Conservation (phyloP, 2,888 invertebrate genomes). For the Oasisia sp. region DNA sequence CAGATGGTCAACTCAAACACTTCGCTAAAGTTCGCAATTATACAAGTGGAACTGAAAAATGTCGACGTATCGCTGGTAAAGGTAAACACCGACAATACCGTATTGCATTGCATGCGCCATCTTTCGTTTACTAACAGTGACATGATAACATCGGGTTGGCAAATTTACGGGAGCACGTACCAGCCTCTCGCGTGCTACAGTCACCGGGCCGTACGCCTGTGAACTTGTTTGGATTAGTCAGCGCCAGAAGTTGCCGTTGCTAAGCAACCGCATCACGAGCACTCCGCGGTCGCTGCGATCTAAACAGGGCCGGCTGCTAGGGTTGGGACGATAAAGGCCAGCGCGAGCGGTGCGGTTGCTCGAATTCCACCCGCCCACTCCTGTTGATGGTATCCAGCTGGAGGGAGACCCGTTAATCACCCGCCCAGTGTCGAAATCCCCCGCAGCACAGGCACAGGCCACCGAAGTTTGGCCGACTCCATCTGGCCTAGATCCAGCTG, state of each 20-base stretch:
- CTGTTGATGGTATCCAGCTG: not conserved
- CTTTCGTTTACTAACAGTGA: not conserved
- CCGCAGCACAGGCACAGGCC: not conserved
- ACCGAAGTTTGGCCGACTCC: not conserved
- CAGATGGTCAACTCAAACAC: constrained; percentile 83
- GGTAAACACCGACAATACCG: constrained; percentile 67
- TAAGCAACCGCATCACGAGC: not conserved
- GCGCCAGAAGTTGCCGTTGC: not conserved
- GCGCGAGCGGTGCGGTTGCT: not conserved
- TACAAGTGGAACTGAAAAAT: constrained; percentile 95
- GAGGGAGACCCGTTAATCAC: not conserved
- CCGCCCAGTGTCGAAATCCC: not conserved
- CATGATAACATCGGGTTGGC: not conserved
- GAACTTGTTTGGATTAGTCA: not conserved
- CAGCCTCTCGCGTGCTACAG: not conserved
- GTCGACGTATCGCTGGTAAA: constrained; percentile 93
- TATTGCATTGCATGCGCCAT: constrained; percentile 2
- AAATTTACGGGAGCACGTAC: not conserved
- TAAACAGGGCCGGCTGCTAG: not conserved
- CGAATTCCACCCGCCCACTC: not conserved
- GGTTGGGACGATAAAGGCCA: not conserved
- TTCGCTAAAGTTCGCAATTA: constrained; percentile 97
- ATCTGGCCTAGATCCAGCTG: not conserved
- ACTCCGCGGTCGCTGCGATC: not conserved
- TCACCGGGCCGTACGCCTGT: not conserved